Conservation (phyloP, 2,797 vertebrate species). For the Erpetoichthys calabaricus region DNA sequence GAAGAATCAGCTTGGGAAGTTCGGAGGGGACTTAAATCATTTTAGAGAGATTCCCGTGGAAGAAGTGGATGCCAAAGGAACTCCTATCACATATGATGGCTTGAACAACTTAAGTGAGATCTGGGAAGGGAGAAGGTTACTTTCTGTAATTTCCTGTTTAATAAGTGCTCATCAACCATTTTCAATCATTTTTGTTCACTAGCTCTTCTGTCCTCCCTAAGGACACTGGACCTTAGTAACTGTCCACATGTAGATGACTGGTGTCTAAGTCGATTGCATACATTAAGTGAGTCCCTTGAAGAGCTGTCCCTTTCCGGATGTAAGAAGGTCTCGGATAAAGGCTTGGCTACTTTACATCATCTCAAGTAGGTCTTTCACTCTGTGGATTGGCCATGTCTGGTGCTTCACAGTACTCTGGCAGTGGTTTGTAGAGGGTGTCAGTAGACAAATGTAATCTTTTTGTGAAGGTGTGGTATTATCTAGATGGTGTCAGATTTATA, state of each 20-base stretch:
- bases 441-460: no score
- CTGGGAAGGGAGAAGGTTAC: not conserved
- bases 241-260: conserved; percentile 72
- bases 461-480: no score
- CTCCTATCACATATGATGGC: conserved; percentile 51
- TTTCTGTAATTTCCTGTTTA: not conserved
- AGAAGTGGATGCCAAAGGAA: conserved; percentile 55
- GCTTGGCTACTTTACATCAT: conserved; percentile 62
- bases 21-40: conserved; percentile 34
- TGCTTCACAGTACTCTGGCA: no score
- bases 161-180: not conserved
- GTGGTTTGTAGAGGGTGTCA: no score
- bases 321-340: conserved; percentile 50
- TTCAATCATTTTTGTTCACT: not conserved
- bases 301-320: conserved; percentile 68
- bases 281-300: conserved; percentile 46
- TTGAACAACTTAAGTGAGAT: conserved; percentile 57
- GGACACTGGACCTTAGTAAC: conserved; percentile 42
- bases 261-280: conserved; percentile 57
- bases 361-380: conserved; percentile 46
- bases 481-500: no score
- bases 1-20: conserved; percentile 23
- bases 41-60: conserved; percentile 39
- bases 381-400: no score
- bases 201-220: not conserved